A percentile compares a stretch with the other conserved stretches of the same genome.
These are phyloP conservation scores for Sclerurus mexicanus DNA, from an alignment of 2,113 vertebrate genomes.

Conservation along the genomic window DNA sequence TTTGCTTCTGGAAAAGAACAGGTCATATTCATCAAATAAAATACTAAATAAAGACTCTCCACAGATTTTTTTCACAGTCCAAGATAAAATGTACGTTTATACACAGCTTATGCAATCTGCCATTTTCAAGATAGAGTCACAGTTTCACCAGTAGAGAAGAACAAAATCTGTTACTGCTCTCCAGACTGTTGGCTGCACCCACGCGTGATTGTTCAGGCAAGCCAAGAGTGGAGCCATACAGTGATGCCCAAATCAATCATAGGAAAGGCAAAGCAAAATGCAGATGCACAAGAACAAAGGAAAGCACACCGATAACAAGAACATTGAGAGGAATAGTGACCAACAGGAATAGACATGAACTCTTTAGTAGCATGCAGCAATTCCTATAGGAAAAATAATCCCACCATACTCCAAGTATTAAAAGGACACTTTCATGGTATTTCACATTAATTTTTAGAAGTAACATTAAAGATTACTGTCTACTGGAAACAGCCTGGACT, in stretches of 20 bases:
- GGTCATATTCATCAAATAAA: not conserved
- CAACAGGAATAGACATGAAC: not conserved
- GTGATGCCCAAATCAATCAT: not conserved
- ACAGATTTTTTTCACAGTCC: not conserved
- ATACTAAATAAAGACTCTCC: not conserved
- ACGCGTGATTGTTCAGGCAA: not conserved
- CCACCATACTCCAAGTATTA: not conserved
- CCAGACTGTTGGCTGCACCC: not conserved
- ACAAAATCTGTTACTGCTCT: not conserved
- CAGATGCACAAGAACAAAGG: not conserved
- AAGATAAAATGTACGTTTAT: not conserved
- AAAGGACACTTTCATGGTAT: conserved; percentile 32
- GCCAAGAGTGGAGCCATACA: not conserved
- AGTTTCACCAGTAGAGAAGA: not conserved
- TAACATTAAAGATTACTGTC: not conserved
- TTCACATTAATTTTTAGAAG: not conserved
- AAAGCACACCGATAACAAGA: not conserved
- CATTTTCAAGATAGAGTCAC: not conserved
- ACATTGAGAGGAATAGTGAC: not conserved
- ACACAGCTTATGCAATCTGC: not conserved
- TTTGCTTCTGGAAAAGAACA: conserved; percentile 21
- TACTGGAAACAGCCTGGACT: not conserved
- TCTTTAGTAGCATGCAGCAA: not conserved
- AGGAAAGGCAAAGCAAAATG: not conserved
- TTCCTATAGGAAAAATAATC: not conserved